A percentile compares a stretch with the other conserved stretches of the same genome.
Conservation (phyloP, 2,797 vertebrate genomes). For the Ceryle rudis region DNA sequence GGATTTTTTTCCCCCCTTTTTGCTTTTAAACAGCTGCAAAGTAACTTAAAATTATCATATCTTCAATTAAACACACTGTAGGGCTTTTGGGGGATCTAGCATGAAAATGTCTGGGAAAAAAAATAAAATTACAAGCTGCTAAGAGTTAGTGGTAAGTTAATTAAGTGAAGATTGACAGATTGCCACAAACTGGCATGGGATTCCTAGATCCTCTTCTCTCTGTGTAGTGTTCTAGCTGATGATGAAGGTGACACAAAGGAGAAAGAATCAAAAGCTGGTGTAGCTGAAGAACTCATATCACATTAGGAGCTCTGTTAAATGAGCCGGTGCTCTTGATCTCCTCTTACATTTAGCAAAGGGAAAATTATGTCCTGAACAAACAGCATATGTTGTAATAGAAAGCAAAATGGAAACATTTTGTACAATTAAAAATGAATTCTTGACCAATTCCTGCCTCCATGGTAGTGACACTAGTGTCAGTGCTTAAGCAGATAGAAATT, state of each 20-base stretch:
- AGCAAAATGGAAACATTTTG: neutral
- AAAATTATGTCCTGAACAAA: neutral
- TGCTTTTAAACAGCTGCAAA: constrained; percentile 49
- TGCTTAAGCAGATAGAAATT: neutral
- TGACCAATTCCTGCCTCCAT: neutral
- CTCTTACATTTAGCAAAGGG: neutral
- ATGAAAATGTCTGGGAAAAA: neutral
- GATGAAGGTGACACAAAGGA: neutral
- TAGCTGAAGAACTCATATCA: neutral
- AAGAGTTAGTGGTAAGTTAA: constrained; percentile 6
- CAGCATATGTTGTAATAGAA: neutral
- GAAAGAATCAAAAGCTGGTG: neutral
- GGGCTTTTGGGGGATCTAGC: neutral
- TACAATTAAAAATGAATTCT: neutral
- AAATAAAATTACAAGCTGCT: neutral
- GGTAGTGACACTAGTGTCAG: rapidly evolving
- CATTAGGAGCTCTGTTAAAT: neutral
- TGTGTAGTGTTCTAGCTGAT: neutral
- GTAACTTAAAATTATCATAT: constrained; percentile 30
- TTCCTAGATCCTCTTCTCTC: neutral
- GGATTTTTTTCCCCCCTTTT: neutral
- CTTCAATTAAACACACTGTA: constrained; percentile 56
- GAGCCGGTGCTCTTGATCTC: neutral
- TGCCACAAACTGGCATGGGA: constrained; percentile 8
- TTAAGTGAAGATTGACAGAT: constrained; percentile 43